phyloP scores from a whole-genome alignment of 1,140 invertebrate species.

The Trigoniulus corallinus region DNA sequence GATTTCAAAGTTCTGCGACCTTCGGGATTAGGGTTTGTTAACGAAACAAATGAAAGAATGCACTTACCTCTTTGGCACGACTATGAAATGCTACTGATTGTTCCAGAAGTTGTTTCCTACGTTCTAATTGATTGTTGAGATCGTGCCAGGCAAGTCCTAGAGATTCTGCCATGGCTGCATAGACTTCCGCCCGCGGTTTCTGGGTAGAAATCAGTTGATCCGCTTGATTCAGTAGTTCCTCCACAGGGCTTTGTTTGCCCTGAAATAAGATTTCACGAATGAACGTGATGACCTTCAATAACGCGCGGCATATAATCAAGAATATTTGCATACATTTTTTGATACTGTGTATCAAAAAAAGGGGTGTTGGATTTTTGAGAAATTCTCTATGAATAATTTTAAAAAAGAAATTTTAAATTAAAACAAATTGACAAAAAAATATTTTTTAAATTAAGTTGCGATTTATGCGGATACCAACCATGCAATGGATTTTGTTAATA shows the following conservation, averaged over 20 bases:
- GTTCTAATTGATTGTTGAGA: slow-evolving; percentile 59
- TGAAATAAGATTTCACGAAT: slow-evolving; percentile 35
- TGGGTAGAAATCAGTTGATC: slow-evolving; percentile 66
- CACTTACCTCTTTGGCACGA: slow-evolving; percentile 22
- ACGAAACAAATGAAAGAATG: not conserved
- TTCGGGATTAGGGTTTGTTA: not conserved
- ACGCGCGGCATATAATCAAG: too few relatives aligned
- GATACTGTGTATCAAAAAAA: too few relatives aligned
- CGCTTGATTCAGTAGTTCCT: slow-evolving; percentile 67
- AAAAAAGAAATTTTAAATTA: too few relatives aligned
- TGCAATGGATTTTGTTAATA: too few relatives aligned
- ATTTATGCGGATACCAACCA: too few relatives aligned
- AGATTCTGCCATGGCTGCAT: slow-evolving; percentile 80
- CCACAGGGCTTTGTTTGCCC: slow-evolving; percentile 79
- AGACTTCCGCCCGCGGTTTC: slow-evolving; percentile 48
- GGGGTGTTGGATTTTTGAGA: too few relatives aligned
- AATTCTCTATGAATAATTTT: too few relatives aligned
- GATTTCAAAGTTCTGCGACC: too few relatives aligned
- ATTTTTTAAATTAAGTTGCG: too few relatives aligned
- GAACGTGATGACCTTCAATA: too few relatives aligned
- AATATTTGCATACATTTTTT: too few relatives aligned
- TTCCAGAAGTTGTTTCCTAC: slow-evolving; percentile 56
- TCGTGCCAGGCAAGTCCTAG: slow-evolving; percentile 74
- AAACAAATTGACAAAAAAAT: too few relatives aligned
- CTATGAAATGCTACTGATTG: slow-evolving; percentile 52